A percentile compares a stretch with the other conserved stretches of the same genome.
Evolutionary conservation across 2,113 vertebrate genomes (phyloP).

Genomic region (Lipophrys pholis): DNA sequence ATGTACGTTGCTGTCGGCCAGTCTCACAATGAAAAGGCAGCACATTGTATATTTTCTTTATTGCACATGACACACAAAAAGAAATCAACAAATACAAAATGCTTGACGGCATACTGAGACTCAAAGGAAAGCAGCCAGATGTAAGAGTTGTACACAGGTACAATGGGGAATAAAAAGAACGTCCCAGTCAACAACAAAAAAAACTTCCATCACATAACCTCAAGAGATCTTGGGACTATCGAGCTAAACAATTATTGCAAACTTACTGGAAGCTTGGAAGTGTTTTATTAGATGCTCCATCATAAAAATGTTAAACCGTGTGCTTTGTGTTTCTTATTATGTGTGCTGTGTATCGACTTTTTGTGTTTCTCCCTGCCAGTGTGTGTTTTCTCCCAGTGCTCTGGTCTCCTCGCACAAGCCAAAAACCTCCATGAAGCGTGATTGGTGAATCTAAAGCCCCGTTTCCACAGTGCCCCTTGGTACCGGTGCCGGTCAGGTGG

Average conservation of each 20-base stretch:
- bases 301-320: background rate
- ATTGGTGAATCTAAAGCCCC: no score
- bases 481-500: no score
- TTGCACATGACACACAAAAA: background rate
- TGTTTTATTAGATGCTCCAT: constrained; percentile 1
- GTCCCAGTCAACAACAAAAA: constrained; percentile 29
- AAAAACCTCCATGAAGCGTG: no score
- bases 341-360: background rate
- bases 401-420: no score
- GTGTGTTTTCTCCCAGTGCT: no score
- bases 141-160: constrained; percentile 7
- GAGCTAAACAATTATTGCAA: background rate
- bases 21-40: background rate
- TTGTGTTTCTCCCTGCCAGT: no score
- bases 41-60: background rate
- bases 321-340: background rate
- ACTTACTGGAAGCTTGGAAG: background rate
- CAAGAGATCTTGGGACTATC: constrained; percentile 29
- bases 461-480: no score
- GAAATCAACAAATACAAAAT: constrained; percentile 8
- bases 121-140: constrained; percentile 12
- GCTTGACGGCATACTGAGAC: background rate
- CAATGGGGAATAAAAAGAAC: background rate
- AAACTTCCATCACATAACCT: constrained; percentile 36
- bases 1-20: no score